phyloP scores from a whole-genome alignment of 2,797 vertebrate species.

The Neosalanx taihuensis region DNA sequence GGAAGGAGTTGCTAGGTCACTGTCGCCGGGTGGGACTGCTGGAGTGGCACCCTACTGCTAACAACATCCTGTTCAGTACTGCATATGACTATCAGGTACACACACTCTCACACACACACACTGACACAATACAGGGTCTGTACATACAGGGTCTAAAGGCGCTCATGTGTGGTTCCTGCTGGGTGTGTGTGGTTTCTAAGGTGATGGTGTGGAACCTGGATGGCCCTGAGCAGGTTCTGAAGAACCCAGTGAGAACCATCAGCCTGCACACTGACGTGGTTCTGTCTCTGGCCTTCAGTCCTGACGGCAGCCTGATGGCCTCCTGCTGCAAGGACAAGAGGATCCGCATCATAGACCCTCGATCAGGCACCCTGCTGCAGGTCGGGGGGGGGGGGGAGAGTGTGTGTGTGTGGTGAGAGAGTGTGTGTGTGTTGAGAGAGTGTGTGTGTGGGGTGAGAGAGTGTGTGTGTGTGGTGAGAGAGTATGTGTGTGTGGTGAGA shows the following conservation, averaged over 20 bases:
- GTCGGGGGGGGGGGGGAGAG: constrained; percentile 48
- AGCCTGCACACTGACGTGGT: constrained; percentile 82
- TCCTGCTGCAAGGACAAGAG: constrained; percentile 88
- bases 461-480: neutral
- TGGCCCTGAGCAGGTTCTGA: constrained; percentile 72
- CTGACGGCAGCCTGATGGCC: constrained; percentile 83
- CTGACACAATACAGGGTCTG: neutral
- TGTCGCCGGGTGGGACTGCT: constrained; percentile 84
- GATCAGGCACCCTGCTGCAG: constrained; percentile 74
- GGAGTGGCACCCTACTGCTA: constrained; percentile 91
- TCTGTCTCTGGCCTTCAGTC: constrained; percentile 92
- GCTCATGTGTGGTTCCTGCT: neutral
- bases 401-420: neutral
- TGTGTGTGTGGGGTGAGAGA: neutral
- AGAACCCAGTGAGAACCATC: constrained; percentile 79
- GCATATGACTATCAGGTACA: constrained; percentile 90
- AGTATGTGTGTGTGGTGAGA: neutral
- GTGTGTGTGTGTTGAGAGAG: neutral
- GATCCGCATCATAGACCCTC: constrained; percentile 82
- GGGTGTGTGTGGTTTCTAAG: constrained; percentile 52
- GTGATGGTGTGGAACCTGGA: constrained; percentile 94
- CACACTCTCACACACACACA: neutral
- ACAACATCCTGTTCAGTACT: constrained; percentile 86
- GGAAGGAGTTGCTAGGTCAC: constrained; percentile 85
- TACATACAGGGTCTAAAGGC: neutral